A percentile compares a stretch with the other conserved stretches of the same genome.
These are phyloP conservation scores for Isichthys henryi DNA, from an alignment of 2,113 vertebrate species.

Conservation along the genomic window DNA sequence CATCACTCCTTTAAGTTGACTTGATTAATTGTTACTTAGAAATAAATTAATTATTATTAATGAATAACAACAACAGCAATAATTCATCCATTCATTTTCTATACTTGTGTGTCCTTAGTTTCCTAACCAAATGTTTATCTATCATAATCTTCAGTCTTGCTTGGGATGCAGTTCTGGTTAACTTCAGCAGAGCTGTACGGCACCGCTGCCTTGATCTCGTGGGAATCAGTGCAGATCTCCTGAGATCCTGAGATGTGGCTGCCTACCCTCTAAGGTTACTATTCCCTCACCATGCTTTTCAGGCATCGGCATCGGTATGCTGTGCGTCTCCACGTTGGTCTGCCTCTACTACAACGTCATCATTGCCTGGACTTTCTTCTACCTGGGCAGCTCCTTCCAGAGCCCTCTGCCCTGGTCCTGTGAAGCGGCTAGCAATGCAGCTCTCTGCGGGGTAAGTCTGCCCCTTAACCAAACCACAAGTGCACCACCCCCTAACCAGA, in stretches of 20 bases:
- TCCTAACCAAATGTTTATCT: neutral
- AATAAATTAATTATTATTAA: neutral
- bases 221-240: neutral
- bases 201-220: neutral
- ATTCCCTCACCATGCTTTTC: neutral
- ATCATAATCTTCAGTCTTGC: neutral
- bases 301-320: conserved; percentile 76
- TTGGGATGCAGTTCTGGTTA: neutral
- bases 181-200: neutral
- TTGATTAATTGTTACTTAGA: neutral
- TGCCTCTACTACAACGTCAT: conserved; percentile 76
- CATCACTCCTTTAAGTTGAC: neutral
- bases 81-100: neutral
- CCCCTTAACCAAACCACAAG: neutral
- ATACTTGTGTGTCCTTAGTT: neutral
- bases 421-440: conserved; percentile 49
- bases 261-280: neutral
- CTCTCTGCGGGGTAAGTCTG: conserved; percentile 47
- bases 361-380: conserved; percentile 73
- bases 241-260: neutral
- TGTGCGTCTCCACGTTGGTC: conserved; percentile 66
- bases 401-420: conserved; percentile 73
- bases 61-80: neutral
- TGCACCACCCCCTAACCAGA: neutral
- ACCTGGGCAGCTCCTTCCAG: conserved; percentile 68